Evolutionary conservation across 53 echinoderm and acorn worm genomes (phyloP), one percentile per base, ranked within the genome.

Genomic region (Arbacia lixula): DNA sequence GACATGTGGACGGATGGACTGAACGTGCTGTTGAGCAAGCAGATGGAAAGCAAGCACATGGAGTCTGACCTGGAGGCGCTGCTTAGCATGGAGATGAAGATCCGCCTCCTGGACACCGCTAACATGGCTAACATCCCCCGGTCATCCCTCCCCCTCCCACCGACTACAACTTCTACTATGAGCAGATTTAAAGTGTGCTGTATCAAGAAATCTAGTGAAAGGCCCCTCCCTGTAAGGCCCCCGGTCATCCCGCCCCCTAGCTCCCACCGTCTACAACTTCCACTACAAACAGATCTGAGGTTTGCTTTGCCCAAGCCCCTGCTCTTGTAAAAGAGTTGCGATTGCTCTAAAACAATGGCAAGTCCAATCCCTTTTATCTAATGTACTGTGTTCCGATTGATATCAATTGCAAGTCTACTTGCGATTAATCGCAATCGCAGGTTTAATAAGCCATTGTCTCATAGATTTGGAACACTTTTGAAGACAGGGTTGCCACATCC

Each of bases 1-100:
- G 92, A 99, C 87, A 94, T 99, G 92, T 99, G 99, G 99, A 91
- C 89, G 10, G 99, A 99, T 54, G 94, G 99, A 26, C 86, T 99
- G 28, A 94, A 99, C 83, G 89, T 90, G 19, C 84, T 99, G 32
- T 91, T 90, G 12, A 89, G 87, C n/a, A 81, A 89, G 38, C 46
- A 84, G 1, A 94, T 94, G 89, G 55, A 58, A 27, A 99, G 99
- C 85, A 88, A 92, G 56, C 92, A 99, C 64, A 90, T 85, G 62
- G 79, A 90, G 72, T 78, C 87, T 5, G 99, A 99, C 83, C 66
- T 99, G 52, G 94, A 99, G 54, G 92, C 93, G 51, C 86, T 99
- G 9, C 89, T 99, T 12, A 87, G 94, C 2, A 99, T 99, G 99
- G 99, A 99, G 86, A 99, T 99, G 86, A 94, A 92, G 86, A 84